Base-by-base conservation (phyloP, 1,140 invertebrate genomes). In the Lasaia peninsularis region DNA sequence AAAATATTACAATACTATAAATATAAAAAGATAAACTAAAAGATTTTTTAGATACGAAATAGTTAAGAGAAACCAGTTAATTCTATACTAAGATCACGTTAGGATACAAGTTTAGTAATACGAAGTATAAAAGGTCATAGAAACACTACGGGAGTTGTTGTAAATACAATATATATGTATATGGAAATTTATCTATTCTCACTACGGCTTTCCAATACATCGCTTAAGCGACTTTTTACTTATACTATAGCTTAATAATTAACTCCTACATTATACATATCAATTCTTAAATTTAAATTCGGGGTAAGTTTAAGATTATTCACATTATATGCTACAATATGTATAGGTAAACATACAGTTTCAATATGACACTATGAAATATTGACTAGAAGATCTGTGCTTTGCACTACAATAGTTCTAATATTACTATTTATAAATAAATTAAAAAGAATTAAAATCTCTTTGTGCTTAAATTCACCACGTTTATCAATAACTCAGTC, bases 71-170 rank as follows among this genome's bases (percentile, higher is more conserved):
- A 44, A 44, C 34, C 5, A 20, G 8, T 28, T 3, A 1, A 9
- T 20, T 44, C 14, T 5, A 20, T 20, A 11, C 16, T 3, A 10
- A 44, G 2, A 11, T 44, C 14, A 16, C 14, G 16, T 20, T 44
- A 44, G 40, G 40, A 21, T 18, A 44, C 40, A 44, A 44, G 40
- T 44, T 44, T 21, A 44, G 40, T 44, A 32, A 40, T 55, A 10
- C 12, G 74, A 82, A 80, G 80, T 87, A 87, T 79, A 85, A 87
- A 87, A 85, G 76, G 75, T 79, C 67, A 69, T 84, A 85, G 79
- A 87, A 87, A 87, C 65, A 78, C 80, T 85, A 86, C 72, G 65
- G 77, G 75, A 64, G 64, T 73, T 78, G 83, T 58, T 75, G 60
- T 75, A 77, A 69, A 76, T 80, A 80, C 71, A 73, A 68, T 78